A percentile compares a stretch with the other conserved stretches of the same genome.
Evolutionary conservation across 1,140 invertebrate species (phyloP).

Genomic region (Linepithema humile): DNA sequence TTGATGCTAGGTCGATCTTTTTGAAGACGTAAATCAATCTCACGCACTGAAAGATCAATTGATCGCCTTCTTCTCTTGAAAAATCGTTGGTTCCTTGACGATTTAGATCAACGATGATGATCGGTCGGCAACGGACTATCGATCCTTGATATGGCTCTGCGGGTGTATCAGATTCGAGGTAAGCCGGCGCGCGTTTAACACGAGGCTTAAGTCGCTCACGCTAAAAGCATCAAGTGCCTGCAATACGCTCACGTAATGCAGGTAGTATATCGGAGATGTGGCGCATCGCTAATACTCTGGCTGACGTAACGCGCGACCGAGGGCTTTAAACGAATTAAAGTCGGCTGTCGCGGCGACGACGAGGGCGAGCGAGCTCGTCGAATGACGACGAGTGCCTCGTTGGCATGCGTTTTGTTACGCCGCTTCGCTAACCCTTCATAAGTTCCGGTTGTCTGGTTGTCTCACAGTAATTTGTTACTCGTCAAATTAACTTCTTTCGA

Average conservation of each 20-base stretch:
- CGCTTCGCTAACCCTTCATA: neutral
- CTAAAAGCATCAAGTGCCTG: constrained; percentile 2
- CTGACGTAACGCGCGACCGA: constrained; percentile 60
- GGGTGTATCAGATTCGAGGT: constrained; percentile 73
- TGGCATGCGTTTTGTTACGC: neutral
- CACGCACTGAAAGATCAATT: neutral
- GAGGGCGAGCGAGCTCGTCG: neutral
- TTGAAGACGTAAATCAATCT: neutral
- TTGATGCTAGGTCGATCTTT: neutral
- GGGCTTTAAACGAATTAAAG: constrained; percentile 70
- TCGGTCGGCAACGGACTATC: neutral
- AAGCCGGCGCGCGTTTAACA: constrained; percentile 44
- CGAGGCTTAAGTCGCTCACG: constrained; percentile 38
- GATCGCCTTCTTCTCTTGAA: neutral
- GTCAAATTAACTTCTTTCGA: neutral
- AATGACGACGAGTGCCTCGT: neutral
- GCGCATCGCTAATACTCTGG: constrained; percentile 40
- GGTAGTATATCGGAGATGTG: constrained; percentile 54
- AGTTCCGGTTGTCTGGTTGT: neutral
- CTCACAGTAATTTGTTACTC: neutral
- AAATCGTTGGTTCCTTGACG: neutral
- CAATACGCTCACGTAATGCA: constrained; percentile 70
- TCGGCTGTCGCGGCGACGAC: constrained; percentile 12
- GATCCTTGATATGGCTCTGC: constrained; percentile 64
- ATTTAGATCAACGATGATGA: neutral